Evolutionary conservation across 2,888 invertebrate species (phyloP), one percentile per base, ranked within the genome.

Genomic region (Thymelicus acteon): DNA sequence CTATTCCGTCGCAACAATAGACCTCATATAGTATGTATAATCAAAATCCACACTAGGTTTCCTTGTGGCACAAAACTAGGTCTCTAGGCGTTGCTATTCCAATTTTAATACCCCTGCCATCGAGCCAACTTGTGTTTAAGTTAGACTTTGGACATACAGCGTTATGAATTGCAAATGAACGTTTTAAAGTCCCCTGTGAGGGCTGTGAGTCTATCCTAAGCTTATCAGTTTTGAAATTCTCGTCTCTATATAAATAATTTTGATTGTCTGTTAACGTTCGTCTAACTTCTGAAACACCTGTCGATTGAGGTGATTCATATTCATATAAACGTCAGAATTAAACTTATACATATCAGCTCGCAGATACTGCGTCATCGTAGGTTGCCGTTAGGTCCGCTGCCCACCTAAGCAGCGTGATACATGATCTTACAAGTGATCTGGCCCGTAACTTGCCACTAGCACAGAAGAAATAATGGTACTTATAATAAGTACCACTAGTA

Each of bases 81-180:
- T 66, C 66, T 57, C n/a, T 31, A 58, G 58, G 40, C n/a, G 31
- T 31, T 37, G 47, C 15, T 6, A 47, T 44, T 58, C 15, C 58
- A 58, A 66, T 66, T 44, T 58, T 66, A 44, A 54, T 66, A 66
- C 66, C 57, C 47, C 31, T 24, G 57, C 58, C 47, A 31, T 44
- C 15, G 31, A 58, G 47, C 47, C 44, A 58, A 66, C 66, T 66
- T 44, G 24, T 44, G 40, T 54, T 57, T 65, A 54, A 66, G 44
- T 66, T 66, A 66, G 57, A 37, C 57, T 48, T 52, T 31, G 58
- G 66, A 58, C 48, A 31, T 60, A 47, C 15, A 67, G 10, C 6
- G 58, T 48, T 68, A 44, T 68, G 61, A 54, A 68, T 68, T 62
- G 61, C 54, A 61, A 68, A 68, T 68, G 10, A 62, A 67, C 66